phyloP scores from a whole-genome alignment of 2,113 vertebrate genomes.

The Crypturellus undulatus region DNA sequence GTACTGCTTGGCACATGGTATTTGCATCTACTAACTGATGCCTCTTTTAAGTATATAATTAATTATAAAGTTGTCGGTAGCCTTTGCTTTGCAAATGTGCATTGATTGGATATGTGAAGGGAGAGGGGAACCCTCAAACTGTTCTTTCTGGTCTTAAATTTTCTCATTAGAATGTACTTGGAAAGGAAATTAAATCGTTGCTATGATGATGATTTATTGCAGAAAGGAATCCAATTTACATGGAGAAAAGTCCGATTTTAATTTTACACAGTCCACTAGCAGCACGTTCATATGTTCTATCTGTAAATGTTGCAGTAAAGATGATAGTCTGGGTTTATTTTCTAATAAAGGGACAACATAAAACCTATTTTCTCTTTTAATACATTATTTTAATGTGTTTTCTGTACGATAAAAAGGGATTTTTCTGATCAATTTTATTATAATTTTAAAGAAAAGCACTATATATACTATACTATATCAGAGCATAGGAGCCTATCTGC shows the following conservation, averaged over 20 bases:
- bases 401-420: not conserved
- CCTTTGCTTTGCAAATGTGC: constrained; percentile 48
- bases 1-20: not conserved
- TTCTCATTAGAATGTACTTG: constrained; percentile 52
- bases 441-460: not conserved
- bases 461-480: not conserved
- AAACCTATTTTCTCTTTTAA: constrained; percentile 1
- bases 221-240: constrained; percentile 33
- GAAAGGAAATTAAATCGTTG: constrained; percentile 57
- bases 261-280: constrained; percentile 68
- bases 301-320: constrained; percentile 32
- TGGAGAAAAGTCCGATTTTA: constrained; percentile 58
- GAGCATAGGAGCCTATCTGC: not conserved
- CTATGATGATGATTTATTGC: constrained; percentile 62
- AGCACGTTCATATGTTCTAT: constrained; percentile 36
- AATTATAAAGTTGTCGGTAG: not conserved
- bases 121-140: not conserved
- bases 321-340: constrained; percentile 6
- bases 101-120: not conserved
- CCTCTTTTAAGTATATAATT: not conserved
- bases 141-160: constrained; percentile 27
- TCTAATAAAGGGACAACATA: not conserved
- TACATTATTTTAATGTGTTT: not conserved
- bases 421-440: not conserved
- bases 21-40: not conserved